These are phyloP conservation scores for Aphelenchoides bicaudatus DNA, from an alignment of 2,888 invertebrate species.

Conservation along the genomic window DNA sequence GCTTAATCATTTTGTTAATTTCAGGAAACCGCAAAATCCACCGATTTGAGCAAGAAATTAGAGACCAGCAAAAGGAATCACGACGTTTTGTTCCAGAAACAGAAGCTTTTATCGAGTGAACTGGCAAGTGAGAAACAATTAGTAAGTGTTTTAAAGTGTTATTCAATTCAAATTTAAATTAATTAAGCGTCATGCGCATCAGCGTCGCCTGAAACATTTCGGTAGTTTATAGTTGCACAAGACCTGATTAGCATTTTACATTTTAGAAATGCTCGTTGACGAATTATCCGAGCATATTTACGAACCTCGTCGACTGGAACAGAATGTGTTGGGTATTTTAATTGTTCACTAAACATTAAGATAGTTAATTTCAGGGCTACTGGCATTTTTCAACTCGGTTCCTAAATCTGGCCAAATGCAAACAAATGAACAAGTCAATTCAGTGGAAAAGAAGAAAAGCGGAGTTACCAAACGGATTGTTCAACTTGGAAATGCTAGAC, in stretches of 20 bases:
- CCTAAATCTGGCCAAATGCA: slow-evolving; percentile 20
- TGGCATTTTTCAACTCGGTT: slow-evolving; percentile 26
- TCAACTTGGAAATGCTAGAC: slow-evolving; percentile 11
- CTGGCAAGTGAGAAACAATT: slow-evolving; percentile 26
- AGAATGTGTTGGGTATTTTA: slow-evolving; percentile 25
- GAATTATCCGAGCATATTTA: slow-evolving; percentile 29
- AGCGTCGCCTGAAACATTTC: slow-evolving; percentile 30
- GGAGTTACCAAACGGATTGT: slow-evolving; percentile 7
- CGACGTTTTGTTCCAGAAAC: slow-evolving; percentile 28
- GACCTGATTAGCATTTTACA: no score
- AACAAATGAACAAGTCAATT: slow-evolving; percentile 13
- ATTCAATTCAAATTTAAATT: not conserved
- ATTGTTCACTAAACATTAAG: no score
- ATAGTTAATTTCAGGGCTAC: no score
- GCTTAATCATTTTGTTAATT: no score
- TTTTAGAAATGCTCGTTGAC: slow-evolving; percentile 29
- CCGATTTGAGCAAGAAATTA: slow-evolving; percentile 16
- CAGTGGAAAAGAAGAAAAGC: not conserved
- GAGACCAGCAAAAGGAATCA: slow-evolving; percentile 11
- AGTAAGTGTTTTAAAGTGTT: slow-evolving; percentile 21
- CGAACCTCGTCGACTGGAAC: slow-evolving; percentile 27
- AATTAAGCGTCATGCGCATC: slow-evolving; percentile 26
- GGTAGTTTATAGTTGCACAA: no score
- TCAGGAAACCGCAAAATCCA: slow-evolving; percentile 18
- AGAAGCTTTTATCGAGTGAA: slow-evolving; percentile 19